phyloP scores from a whole-genome alignment of 2,113 vertebrate genomes.

The Cryptomyrus ogoouensis region DNA sequence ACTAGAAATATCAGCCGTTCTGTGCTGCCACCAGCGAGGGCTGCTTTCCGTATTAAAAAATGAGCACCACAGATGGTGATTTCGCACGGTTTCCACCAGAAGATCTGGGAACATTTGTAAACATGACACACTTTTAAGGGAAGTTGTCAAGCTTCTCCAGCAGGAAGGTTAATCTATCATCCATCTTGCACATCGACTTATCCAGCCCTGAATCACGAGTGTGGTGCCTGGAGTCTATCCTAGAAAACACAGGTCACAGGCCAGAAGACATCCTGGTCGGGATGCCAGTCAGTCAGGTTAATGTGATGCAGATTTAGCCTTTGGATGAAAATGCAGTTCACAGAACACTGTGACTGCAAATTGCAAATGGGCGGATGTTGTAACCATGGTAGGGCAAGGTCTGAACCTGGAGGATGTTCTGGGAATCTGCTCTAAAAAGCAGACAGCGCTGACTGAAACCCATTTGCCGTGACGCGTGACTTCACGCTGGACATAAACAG shows the following conservation, averaged over 20 bases:
- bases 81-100: background rate
- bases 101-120: background rate
- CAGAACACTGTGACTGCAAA: background rate
- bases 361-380: background rate
- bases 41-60: background rate
- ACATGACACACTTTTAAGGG: background rate
- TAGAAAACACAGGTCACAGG: background rate
- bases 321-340: background rate
- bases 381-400: background rate
- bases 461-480: background rate
- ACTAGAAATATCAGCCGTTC: background rate
- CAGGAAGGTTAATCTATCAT: background rate
- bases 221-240: background rate
- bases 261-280: background rate
- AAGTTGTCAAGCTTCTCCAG: background rate
- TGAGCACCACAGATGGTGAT: background rate
- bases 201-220: background rate
- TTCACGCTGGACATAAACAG: background rate
- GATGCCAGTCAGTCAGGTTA: background rate
- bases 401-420: background rate
- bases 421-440: background rate
- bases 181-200: background rate
- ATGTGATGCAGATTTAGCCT: background rate
- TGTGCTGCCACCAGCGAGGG: background rate
- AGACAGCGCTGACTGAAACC: background rate